Evolutionary conservation across 2,797 vertebrate genomes (phyloP).

Genomic region (Sebastes dallii): DNA sequence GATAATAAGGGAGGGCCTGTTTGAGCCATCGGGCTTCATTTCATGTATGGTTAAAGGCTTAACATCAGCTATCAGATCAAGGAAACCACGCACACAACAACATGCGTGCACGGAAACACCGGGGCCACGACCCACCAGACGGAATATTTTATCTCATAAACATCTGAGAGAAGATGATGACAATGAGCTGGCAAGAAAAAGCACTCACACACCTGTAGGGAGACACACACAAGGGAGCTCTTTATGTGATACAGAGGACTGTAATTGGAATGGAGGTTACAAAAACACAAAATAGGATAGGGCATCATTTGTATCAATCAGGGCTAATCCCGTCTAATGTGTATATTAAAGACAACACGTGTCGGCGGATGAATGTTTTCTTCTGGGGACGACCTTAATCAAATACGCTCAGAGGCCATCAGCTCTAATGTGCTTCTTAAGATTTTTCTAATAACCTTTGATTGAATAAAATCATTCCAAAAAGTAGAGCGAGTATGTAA

Average conservation of each 20-base stretch:
- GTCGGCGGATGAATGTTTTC: slow-evolving; percentile 42
- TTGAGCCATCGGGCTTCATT: slow-evolving; percentile 33
- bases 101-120: neutral
- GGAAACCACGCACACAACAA: neutral
- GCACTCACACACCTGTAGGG: neutral
- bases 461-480: slow-evolving; percentile 56
- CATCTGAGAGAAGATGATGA: neutral
- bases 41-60: slow-evolving; percentile 35
- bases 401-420: slow-evolving; percentile 37
- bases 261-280: slow-evolving; percentile 16
- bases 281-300: slow-evolving; percentile 7
- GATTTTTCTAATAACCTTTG: slow-evolving; percentile 59
- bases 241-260: neutral
- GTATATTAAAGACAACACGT: slow-evolving; percentile 47
- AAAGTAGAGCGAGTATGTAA: slow-evolving; percentile 24
- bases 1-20: slow-evolving; percentile 20
- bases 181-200: neutral
- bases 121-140: slow-evolving; percentile 6
- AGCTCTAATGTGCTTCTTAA: slow-evolving; percentile 48
- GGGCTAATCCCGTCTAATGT: slow-evolving; percentile 53
- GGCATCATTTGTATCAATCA: slow-evolving; percentile 50
- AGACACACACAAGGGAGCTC: neutral
- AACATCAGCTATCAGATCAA: slow-evolving; percentile 17
- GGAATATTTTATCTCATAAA: neutral
- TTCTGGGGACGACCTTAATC: slow-evolving; percentile 52